Evolutionary conservation across 1,140 invertebrate species (phyloP).

Genomic region (Pseudomyrmex concolor): DNA sequence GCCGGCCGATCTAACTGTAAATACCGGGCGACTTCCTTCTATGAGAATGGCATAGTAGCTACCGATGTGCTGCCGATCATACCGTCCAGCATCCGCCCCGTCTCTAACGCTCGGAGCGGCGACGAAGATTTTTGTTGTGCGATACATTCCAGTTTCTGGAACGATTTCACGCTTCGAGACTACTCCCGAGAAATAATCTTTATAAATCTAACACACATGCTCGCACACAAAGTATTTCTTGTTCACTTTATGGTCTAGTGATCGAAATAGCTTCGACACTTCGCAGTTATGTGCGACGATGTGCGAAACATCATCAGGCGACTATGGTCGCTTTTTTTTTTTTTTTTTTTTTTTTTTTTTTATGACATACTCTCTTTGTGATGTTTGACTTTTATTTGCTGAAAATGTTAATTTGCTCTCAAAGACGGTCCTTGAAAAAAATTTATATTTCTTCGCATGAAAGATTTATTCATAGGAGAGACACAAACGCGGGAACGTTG

Average conservation of each 20-base stretch:
- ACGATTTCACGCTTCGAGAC: constrained; percentile 59
- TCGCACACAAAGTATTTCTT: neutral
- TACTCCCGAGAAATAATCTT: constrained; percentile 19
- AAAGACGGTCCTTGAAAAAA: too few species aligned
- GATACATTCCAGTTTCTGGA: constrained; percentile 49
- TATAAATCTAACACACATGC: neutral
- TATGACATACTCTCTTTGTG: too few species aligned
- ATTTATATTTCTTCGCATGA: too few species aligned
- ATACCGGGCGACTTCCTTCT: constrained; percentile 64
- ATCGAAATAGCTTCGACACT: neutral
- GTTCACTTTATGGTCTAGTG: neutral
- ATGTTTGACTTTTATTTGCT: too few species aligned
- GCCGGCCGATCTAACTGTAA: constrained; percentile 72
- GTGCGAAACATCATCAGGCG: neutral
- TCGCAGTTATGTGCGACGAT: neutral
- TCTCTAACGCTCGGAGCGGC: constrained; percentile 63
- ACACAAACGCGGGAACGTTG: too few species aligned
- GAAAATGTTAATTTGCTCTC: too few species aligned
- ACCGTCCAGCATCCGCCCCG: constrained; percentile 45
- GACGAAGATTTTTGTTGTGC: constrained; percentile 69
- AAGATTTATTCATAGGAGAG: too few species aligned
- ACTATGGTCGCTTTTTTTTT: neutral
- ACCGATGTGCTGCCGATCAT: constrained; percentile 54
- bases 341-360: neutral
- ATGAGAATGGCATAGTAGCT: constrained; percentile 37